Percentiles rank a stretch among this genome's conserved stretches.
Evolutionary conservation across 2,888 invertebrate species (phyloP).

Genomic region (Eristalis pertinax): DNA sequence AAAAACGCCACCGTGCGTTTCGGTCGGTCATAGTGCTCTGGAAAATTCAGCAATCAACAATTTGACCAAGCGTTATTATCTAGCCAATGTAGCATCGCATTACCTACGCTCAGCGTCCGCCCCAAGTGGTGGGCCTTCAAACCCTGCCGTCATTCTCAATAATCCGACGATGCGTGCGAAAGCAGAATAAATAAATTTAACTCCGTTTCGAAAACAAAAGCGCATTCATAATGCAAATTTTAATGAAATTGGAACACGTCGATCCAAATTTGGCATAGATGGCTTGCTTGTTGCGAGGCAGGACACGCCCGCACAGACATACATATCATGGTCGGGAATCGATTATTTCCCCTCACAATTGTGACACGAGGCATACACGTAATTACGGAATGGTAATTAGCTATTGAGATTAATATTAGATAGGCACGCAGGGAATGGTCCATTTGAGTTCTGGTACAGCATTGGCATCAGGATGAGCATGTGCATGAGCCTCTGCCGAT

Average conservation of each 20-base stretch:
- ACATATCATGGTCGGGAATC: conserved; percentile 39
- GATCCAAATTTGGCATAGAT: conserved; percentile 57
- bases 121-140: background rate
- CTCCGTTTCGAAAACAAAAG: conserved; percentile 55
- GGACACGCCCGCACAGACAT: background rate
- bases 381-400: conserved; percentile 69
- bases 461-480: too few species aligned
- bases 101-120: background rate
- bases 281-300: conserved; percentile 43
- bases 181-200: conserved; percentile 68
- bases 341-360: conserved; percentile 55
- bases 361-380: conserved; percentile 59
- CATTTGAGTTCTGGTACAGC: conserved; percentile 47
- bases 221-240: conserved; percentile 69
- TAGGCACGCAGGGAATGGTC: conserved; percentile 57
- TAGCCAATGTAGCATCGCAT: conserved; percentile 20
- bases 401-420: conserved; percentile 71
- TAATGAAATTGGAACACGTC: conserved; percentile 71
- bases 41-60: conserved; percentile 58
- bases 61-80: conserved; percentile 49
- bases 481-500: background rate
- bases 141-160: conserved; percentile 6
- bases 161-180: conserved; percentile 53
- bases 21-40: background rate
- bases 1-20: conserved; percentile 2